These are phyloP conservation scores for Bombus fervidus DNA, from an alignment of 1,140 invertebrate species.

Conservation along the genomic window DNA sequence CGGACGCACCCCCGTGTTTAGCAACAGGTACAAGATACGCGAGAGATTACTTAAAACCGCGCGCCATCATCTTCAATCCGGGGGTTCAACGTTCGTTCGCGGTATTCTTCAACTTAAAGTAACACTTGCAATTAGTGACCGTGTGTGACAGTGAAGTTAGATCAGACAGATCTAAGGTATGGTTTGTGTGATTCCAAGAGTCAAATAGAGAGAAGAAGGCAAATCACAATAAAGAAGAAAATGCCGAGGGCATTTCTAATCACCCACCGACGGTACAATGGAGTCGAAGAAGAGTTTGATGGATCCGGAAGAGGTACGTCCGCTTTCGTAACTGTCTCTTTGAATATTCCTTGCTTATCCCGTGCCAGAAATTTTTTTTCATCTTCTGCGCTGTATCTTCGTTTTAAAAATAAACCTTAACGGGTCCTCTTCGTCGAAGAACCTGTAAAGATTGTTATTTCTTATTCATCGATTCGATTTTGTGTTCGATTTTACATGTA, in stretches of 20 bases:
- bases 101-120: neutral
- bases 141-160: constrained; percentile 55
- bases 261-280: constrained; percentile 83
- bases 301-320: constrained; percentile 76
- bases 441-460: neutral
- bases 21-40: constrained; percentile 18
- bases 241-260: constrained; percentile 85
- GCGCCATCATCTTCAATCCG: neutral
- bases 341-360: neutral
- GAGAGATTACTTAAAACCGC: neutral
- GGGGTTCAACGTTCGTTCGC: neutral
- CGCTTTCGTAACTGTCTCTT: constrained; percentile 3
- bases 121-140: constrained; percentile 28
- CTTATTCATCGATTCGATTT: neutral
- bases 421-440: neutral
- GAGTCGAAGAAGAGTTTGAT: constrained; percentile 77
- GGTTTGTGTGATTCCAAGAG: constrained; percentile 44
- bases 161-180: constrained; percentile 41
- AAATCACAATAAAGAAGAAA: constrained; percentile 45
- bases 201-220: constrained; percentile 11
- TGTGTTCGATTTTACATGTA: no score
- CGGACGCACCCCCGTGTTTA: constrained; percentile 69
- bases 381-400: neutral
- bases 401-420: constrained; percentile 17
- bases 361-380: constrained; percentile 12